Base-by-base conservation (phyloP, 1,140 invertebrate genomes). In the Zaprionus tsacasi region DNA sequence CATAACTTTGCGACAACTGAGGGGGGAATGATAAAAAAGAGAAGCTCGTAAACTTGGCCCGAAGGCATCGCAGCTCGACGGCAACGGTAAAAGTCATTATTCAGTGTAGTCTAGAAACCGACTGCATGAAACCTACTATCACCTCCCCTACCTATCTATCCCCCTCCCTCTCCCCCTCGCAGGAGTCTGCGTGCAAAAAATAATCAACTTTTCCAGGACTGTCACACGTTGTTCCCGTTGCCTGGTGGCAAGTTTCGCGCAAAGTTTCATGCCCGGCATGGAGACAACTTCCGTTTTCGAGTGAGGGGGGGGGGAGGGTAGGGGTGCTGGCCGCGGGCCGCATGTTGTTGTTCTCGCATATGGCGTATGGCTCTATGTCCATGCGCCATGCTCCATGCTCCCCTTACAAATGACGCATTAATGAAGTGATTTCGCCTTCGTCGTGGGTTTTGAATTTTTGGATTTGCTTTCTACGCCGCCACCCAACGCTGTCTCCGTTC, bases 121-220 rank as follows among this genome's bases (percentile, higher is more conserved):
- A 38, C 80, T 78, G 64, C 66, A 68, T 55, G 60, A 50, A 50
- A 12, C 45, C 17, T 50, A 17, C 17, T 2, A 7, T 8, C 40
- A 43, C 40, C 2, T n/a, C n/a, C n/a, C n/a, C 21, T 21, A 21
- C 38, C 50, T 55, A 38, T 36, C 38, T 10, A 35, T 25, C 33
- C 30, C 63, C 33, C 25, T 3, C 63, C 40, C 40, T 13, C 25
- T 0, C 27, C 27, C 6, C 27, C 3, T 0, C 4, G 27, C 27
- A 30, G 27, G 27, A 54, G 15, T 61, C 55, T 80, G 71, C 68
- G 50, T 86, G 85, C 75, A 79, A 89, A 89, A 89, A 89, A 89
- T 88, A 89, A 89, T 88, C 85, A 90, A 89, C 85, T 88, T 88
- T 88, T 83, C 73, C 81, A 81, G 80, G 82, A 82, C 83, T 89